Conservation (phyloP, 2,113 vertebrate genomes). For the Periophthalmus modestus region DNA sequence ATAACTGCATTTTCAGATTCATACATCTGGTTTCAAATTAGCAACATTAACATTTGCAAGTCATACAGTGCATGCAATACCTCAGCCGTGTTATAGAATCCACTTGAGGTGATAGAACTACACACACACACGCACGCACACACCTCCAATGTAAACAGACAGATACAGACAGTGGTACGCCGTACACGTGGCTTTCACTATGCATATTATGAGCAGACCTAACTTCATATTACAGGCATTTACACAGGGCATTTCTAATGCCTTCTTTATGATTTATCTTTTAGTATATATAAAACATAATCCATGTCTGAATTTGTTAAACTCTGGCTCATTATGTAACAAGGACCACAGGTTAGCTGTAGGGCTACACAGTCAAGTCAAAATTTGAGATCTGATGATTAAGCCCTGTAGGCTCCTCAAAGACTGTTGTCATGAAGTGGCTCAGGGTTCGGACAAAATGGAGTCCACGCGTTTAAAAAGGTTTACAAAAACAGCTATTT, state of each 20-base stretch:
- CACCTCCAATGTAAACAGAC: neutral
- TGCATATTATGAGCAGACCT: neutral
- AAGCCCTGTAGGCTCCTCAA: no score
- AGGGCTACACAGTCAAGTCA: no score
- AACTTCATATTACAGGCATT: neutral
- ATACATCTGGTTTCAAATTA: neutral
- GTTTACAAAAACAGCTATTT: no score
- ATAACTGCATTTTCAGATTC: neutral
- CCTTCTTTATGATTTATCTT: neutral
- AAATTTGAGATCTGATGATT: no score
- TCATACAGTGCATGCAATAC: neutral
- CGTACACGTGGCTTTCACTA: neutral
- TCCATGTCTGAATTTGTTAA: neutral
- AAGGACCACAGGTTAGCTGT: neutral
- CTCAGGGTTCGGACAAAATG: no score
- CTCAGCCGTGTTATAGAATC: constrained; percentile 2
- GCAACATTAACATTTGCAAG: neutral
- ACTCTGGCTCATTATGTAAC: neutral
- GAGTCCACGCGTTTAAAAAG: no score
- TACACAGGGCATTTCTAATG: neutral
- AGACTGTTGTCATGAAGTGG: no score
- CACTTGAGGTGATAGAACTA: neutral
- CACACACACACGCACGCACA: constrained; percentile 3
- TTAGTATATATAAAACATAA: neutral
- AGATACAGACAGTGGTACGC: neutral